phyloP scores from a whole-genome alignment of 2,888 invertebrate species.

The Congeria kusceri region DNA sequence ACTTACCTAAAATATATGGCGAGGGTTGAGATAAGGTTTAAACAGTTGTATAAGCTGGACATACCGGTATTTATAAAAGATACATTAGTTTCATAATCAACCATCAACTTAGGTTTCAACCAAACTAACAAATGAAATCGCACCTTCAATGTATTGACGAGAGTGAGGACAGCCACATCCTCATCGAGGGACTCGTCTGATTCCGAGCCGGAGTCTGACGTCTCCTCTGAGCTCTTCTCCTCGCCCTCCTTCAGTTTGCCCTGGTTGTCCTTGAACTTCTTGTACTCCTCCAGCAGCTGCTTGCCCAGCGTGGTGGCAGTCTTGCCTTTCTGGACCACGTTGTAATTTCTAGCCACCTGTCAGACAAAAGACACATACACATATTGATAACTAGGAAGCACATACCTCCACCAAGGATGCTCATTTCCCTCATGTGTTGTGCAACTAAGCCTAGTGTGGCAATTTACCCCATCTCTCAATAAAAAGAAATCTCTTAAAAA shows the following conservation, averaged over 20 bases:
- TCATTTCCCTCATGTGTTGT: too few species aligned
- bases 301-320: constrained; percentile 64
- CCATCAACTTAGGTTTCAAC: too few species aligned
- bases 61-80: too few species aligned
- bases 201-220: background rate
- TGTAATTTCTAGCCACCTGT: constrained; percentile 88
- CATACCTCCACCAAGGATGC: background rate
- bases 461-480: too few species aligned
- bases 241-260: background rate
- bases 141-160: constrained; percentile 34
- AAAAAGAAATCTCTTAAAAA: too few species aligned
- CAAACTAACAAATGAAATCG: too few species aligned
- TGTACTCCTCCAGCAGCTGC: constrained; percentile 72
- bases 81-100: too few species aligned
- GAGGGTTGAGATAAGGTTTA: too few species aligned
- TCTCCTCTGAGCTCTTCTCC: constrained; percentile 7
- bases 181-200: constrained; percentile 21
- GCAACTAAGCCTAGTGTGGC: background rate
- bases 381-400: background rate
- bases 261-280: constrained; percentile 37
- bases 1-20: too few species aligned
- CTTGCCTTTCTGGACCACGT: constrained; percentile 87
- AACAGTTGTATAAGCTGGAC: too few species aligned
- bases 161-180: constrained; percentile 19
- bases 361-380: background rate